Evolutionary conservation across 2,113 vertebrate genomes (phyloP).

Genomic region (Mastomys coucha): DNA sequence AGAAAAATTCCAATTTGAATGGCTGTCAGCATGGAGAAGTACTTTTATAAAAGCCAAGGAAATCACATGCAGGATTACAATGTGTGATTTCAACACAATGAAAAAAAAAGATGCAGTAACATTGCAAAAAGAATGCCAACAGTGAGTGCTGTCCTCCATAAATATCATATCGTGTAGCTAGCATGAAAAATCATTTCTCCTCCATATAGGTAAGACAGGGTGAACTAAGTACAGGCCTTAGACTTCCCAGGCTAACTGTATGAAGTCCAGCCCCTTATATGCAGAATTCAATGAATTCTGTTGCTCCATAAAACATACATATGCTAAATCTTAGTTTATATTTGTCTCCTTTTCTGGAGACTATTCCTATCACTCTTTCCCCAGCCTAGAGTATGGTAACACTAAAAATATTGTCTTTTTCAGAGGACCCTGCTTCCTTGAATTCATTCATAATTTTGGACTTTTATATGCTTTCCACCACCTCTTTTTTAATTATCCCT

Average conservation of each 20-base stretch:
- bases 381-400: too few relatives aligned
- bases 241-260: background rate
- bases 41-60: background rate
- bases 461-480: background rate
- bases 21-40: background rate
- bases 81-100: background rate
- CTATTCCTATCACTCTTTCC: background rate
- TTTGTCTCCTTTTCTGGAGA: background rate
- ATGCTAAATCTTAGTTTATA: background rate
- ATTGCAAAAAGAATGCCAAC: too few relatives aligned
- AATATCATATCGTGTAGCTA: background rate
- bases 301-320: background rate
- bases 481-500: background rate
- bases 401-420: background rate
- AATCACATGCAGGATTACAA: background rate
- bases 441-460: background rate
- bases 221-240: background rate
- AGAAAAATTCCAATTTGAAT: background rate
- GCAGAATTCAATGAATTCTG: background rate
- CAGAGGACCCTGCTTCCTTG: background rate
- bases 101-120: background rate
- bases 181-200: too few relatives aligned
- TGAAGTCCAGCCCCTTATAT: background rate
- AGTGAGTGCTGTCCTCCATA: fast-evolving
- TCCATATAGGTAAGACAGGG: too few relatives aligned